phyloP scores from a whole-genome alignment of 2,888 invertebrate genomes.

The Sericinus montela region DNA sequence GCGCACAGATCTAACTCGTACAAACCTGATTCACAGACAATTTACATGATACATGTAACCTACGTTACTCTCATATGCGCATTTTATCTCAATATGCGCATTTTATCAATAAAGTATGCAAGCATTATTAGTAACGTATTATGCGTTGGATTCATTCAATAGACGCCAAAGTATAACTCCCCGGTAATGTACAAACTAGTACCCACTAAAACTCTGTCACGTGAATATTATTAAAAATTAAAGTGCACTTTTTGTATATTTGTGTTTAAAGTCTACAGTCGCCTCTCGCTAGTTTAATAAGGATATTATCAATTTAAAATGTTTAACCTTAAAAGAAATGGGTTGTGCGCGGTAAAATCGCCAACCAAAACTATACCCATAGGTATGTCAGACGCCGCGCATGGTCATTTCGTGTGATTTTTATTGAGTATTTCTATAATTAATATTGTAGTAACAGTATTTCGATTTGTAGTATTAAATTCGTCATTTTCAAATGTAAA shows the following conservation, averaged over 20 bases:
- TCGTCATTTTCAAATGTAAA: conserved; percentile 65
- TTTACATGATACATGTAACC: too few relatives aligned
- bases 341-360: conserved; percentile 1
- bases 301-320: conserved; percentile 43
- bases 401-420: conserved; percentile 50
- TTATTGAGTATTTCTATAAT: conserved; percentile 67
- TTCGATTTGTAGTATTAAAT: conserved; percentile 70
- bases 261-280: conserved; percentile 37
- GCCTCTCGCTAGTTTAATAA: conserved; percentile 49
- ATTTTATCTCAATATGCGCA: too few relatives aligned
- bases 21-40: too few relatives aligned
- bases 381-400: conserved; percentile 38
- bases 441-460: conserved; percentile 65
- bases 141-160: too few relatives aligned
- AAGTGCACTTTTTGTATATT: conserved; percentile 59
- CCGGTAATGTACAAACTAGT: background rate
- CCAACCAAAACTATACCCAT: conserved; percentile 4
- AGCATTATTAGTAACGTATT: too few relatives aligned
- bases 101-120: too few relatives aligned
- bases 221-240: conserved; percentile 28
- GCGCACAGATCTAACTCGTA: too few relatives aligned
- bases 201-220: conserved; percentile 24
- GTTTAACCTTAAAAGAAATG: conserved; percentile 36
- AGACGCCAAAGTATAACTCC: too few relatives aligned
- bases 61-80: too few relatives aligned